phyloP scores from a whole-genome alignment of 2,113 vertebrate species.

The Hemicordylus capensis region DNA sequence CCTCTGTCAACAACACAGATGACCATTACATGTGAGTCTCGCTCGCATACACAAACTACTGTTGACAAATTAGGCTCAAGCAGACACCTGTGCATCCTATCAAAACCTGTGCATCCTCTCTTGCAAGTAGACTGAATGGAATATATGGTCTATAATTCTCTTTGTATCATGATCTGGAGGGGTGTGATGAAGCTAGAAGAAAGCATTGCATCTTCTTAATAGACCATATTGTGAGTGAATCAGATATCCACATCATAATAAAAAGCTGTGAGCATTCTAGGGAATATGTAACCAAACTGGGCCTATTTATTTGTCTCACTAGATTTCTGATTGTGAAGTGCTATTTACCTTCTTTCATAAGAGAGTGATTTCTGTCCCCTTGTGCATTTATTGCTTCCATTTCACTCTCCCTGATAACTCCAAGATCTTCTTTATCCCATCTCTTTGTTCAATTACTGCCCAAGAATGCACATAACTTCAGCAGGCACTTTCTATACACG shows the following conservation, averaged over 20 bases:
- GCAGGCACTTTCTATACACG: slow-evolving; percentile 14
- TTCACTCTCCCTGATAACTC: neutral
- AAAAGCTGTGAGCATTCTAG: neutral
- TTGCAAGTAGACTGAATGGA: neutral
- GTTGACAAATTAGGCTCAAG: neutral
- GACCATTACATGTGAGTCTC: too few species aligned
- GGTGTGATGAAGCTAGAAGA: neutral
- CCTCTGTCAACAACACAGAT: too few species aligned
- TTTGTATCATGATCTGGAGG: neutral
- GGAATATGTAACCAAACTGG: neutral
- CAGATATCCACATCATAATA: neutral
- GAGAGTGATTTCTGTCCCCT: neutral
- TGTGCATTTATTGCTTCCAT: neutral
- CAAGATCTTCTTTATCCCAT: neutral
- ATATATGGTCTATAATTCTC: neutral
- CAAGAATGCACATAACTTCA: neutral
- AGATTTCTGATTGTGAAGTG: neutral
- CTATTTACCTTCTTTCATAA: fast-evolving
- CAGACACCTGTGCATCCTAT: neutral
- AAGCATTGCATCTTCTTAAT: neutral
- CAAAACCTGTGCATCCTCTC: neutral
- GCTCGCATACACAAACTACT: neutral
- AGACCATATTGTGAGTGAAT: neutral
- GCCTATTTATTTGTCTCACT: neutral
- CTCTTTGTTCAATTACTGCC: neutral